phyloP scores from a whole-genome alignment of 2,113 vertebrate genomes.

The Sarotherodon lohbergeri region DNA sequence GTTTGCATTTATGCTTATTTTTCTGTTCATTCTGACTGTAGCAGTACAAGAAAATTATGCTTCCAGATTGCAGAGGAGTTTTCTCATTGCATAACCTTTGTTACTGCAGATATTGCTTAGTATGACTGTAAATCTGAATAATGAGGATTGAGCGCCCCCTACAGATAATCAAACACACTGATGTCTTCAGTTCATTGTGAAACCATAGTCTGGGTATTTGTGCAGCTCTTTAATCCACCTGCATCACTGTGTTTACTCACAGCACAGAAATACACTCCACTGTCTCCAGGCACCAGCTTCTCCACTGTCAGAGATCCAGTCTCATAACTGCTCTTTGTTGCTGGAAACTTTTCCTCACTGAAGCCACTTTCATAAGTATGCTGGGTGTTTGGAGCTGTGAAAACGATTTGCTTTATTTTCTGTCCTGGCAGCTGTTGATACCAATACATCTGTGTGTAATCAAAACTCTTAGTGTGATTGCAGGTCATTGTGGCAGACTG shows the following conservation, averaged over 20 bases:
- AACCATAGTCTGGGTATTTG: not conserved
- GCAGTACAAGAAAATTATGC: not conserved
- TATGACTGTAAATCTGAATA: not conserved
- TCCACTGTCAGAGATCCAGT: not conserved
- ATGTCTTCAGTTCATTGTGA: not conserved
- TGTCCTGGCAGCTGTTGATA: not conserved
- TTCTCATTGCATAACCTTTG: fast-evolving
- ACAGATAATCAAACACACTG: not conserved
- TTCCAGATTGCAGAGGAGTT: not conserved
- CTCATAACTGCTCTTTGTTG: not conserved
- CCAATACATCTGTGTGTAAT: fast-evolving
- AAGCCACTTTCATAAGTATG: not conserved
- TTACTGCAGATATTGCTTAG: fast-evolving
- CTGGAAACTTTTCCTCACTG: not conserved
- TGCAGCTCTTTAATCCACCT: not conserved
- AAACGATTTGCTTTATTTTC: not conserved
- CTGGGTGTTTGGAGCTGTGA: fast-evolving
- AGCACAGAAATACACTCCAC: not conserved
- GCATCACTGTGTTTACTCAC: not conserved
- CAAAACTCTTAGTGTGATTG: fast-evolving
- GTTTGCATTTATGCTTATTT: fast-evolving
- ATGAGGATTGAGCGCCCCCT: not conserved
- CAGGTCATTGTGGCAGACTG: not conserved
- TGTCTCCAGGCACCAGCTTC: not conserved
- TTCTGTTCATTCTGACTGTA: fast-evolving